Evolutionary conservation across 2,113 vertebrate genomes (phyloP).

Genomic region (Empidonax alnorum): DNA sequence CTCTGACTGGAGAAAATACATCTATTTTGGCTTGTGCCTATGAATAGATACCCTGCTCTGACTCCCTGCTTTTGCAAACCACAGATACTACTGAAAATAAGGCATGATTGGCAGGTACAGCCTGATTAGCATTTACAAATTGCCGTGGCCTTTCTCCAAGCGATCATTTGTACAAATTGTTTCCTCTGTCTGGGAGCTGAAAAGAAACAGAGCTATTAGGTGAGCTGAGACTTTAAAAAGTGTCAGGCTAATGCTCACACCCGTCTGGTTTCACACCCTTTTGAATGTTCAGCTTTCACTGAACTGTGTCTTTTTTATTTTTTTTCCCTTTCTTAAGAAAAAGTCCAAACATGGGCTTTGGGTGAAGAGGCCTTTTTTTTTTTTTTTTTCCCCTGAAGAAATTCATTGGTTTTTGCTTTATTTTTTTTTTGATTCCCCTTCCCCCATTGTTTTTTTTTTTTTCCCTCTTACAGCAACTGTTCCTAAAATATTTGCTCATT

Average conservation of each 20-base stretch:
- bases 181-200: constrained; percentile 2
- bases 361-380: not conserved
- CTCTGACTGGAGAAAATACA: constrained; percentile 33
- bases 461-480: not conserved
- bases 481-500: constrained; percentile 59
- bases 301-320: not conserved
- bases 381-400: not conserved
- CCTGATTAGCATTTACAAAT: constrained; percentile 38
- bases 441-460: not conserved
- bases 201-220: not conserved
- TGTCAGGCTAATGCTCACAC: not conserved
- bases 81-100: constrained; percentile 32
- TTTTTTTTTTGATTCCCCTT: too few species aligned
- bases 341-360: not conserved
- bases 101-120: constrained; percentile 19
- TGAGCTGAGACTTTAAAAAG: not conserved
- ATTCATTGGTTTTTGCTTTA: not conserved
- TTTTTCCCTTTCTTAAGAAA: not conserved
- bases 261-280: constrained; percentile 23
- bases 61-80: constrained; percentile 13
- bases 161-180: constrained; percentile 32
- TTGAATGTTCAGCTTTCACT: not conserved
- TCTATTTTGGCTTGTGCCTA: constrained; percentile 22
- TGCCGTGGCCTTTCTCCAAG: constrained; percentile 46
- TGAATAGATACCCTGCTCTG: constrained; percentile 25